These are phyloP conservation scores for Machimus rusticus DNA, from an alignment of 2,888 invertebrate genomes.

Conservation along the genomic window DNA sequence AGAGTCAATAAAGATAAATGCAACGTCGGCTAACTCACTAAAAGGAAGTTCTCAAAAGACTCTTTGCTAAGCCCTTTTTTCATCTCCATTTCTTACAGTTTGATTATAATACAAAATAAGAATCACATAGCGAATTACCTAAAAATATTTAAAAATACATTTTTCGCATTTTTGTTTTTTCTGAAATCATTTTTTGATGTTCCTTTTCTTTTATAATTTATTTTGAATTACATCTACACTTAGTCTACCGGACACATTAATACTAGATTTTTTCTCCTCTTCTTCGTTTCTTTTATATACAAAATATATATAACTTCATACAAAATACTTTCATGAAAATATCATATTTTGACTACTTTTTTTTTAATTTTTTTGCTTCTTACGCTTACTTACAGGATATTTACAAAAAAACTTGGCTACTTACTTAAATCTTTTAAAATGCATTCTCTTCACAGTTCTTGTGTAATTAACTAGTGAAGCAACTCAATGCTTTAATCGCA, in stretches of 20 bases:
- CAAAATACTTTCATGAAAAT: slow-evolving; percentile 30
- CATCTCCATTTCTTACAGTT: neutral
- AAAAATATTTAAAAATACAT: slow-evolving; percentile 13
- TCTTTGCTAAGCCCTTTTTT: neutral
- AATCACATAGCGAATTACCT: neutral
- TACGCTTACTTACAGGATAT: neutral
- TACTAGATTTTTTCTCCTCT: neutral
- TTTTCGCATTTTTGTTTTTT: neutral
- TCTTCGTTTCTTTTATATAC: neutral
- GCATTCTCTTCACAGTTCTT: neutral
- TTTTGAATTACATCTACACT: neutral
- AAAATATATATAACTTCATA: slow-evolving; percentile 32
- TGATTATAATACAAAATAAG: neutral
- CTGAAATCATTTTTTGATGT: neutral
- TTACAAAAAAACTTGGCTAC: slow-evolving; percentile 18
- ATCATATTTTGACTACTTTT: slow-evolving; percentile 7
- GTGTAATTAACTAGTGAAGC: neutral
- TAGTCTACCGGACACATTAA: neutral
- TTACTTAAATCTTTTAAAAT: neutral
- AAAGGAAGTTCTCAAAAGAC: neutral
- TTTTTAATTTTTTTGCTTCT: neutral
- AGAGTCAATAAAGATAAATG: neutral
- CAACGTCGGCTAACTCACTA: neutral
- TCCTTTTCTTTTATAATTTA: neutral
- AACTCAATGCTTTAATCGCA: neutral